A percentile compares a stretch with the other conserved stretches of the same genome.
Evolutionary conservation across 2,888 invertebrate species (phyloP).

Genomic region (Erebia ligea): DNA sequence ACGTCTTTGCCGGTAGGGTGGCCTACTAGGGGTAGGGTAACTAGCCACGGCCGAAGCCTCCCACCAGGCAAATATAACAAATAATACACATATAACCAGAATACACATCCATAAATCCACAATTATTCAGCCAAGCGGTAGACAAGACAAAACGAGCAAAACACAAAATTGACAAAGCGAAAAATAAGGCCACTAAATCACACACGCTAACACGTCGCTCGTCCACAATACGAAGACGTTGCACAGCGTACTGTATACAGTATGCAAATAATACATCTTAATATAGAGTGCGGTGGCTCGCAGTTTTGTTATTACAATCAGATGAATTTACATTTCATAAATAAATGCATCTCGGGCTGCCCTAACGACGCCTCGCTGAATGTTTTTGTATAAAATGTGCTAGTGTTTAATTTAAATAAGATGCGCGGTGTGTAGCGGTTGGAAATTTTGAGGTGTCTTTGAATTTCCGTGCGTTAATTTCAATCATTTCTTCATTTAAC

Average conservation of each 20-base stretch:
- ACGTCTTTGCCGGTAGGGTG: too few species aligned
- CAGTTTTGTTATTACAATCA: constrained; percentile 84
- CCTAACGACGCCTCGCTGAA: constrained; percentile 71
- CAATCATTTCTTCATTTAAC: neutral
- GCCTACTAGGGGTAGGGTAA: too few species aligned
- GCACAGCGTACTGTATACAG: constrained; percentile 55
- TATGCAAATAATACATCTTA: constrained; percentile 84
- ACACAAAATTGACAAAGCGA: constrained; percentile 45
- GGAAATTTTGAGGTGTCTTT: constrained; percentile 55
- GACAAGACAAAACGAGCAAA: constrained; percentile 29
- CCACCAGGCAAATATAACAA: too few species aligned
- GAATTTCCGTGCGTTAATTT: neutral
- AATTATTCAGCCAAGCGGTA: constrained; percentile 27
- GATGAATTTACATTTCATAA: constrained; percentile 83
- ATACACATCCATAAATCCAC: constrained; percentile 19
- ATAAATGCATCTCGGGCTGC: constrained; percentile 76
- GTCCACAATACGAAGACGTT: constrained; percentile 26
- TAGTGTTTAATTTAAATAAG: constrained; percentile 74
- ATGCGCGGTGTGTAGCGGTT: constrained; percentile 48
- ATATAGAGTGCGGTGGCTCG: constrained; percentile 77
- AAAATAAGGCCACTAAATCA: constrained; percentile 52
- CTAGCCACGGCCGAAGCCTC: too few species aligned
- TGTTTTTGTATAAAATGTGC: constrained; percentile 64
- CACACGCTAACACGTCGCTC: constrained; percentile 62
- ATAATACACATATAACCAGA: constrained; percentile 7